A percentile compares a stretch with the other conserved stretches of the same genome.
Conservation (phyloP, 2,113 vertebrate species). For the Gymnogyps californianus region DNA sequence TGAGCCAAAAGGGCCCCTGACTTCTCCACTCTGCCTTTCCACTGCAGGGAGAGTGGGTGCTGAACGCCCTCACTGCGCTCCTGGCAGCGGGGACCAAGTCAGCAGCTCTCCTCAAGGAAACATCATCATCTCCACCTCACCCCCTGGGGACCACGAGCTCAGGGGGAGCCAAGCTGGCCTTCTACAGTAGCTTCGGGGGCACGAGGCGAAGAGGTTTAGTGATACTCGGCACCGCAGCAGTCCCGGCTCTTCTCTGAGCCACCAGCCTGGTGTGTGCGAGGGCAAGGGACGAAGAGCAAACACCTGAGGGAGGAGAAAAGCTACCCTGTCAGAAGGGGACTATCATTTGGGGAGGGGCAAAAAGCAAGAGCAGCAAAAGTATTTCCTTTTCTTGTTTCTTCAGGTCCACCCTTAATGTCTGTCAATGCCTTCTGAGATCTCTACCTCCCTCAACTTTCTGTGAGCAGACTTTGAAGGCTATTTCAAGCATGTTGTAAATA, state of each 20-base stretch:
- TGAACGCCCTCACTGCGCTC: not conserved
- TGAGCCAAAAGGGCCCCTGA: not conserved
- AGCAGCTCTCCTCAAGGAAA: not conserved
- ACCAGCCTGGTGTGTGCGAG: fast-evolving
- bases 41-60: not conserved
- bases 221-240: not conserved
- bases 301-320: not conserved
- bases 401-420: not conserved
- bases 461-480: constrained; percentile 1
- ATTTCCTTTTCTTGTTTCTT: not conserved
- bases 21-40: not conserved
- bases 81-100: not conserved
- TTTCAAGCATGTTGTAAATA: constrained; percentile 3
- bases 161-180: not conserved
- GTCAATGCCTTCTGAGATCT: not conserved
- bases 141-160: not conserved
- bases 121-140: not conserved
- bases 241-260: not conserved
- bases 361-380: not conserved
- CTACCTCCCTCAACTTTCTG: not conserved
- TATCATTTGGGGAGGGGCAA: not conserved
- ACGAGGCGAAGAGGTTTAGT: not conserved
- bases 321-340: not conserved
- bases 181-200: not conserved
- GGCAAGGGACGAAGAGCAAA: not conserved